Base-by-base conservation (phyloP, 2,888 invertebrate genomes). In the Oxyscelio sp. region DNA sequence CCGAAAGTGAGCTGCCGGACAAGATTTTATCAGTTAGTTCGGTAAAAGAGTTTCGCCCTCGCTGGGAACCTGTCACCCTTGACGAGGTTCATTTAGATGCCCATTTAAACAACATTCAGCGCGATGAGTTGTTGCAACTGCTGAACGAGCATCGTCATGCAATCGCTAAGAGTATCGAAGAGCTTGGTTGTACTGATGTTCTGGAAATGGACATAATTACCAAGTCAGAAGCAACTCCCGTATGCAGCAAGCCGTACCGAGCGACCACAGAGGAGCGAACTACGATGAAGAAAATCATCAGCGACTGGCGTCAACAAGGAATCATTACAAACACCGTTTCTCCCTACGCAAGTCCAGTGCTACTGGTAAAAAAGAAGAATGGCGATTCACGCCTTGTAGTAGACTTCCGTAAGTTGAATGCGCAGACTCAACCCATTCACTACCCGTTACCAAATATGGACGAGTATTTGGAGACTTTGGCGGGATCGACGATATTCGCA, bases 371-470 rank as follows among this genome's bases (percentile, higher is more conserved):
- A 0, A 85, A 85, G 17, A 80, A 82, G n/a, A 61, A 21, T 13
- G 81, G 86, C 4, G 79, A 82, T 13, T 59, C 78, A 4, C 79
- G 83, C 4, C 34, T 86, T 8, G 87, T 78, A 9, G 71, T 82
- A 2, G 86, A 87, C 31, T 87, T 85, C 19, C 68, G 78, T 15
- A 21, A 63, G 4, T 56, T 74, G 6, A 86, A 86, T 24, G 68
- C 70, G 0, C 77, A 74, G 4, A 84, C 81, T 1, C 73, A 81
- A n/a, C 40, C 65, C 13, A 74, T 81, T 5, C 40, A 40, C 5
- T 40, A 40, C 5, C 40, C 40, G 8, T n/a, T 40, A 3, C 40
- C 40, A 2, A 40, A 56, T 27, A 27, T 56, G 27, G 34, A 56
- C 15, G 56, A 56, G 11, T 45, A 45, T 24, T 13, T 63, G 4